Conservation (phyloP, 2,888 invertebrate genomes). For the Hirtodrosophila histrioides region DNA sequence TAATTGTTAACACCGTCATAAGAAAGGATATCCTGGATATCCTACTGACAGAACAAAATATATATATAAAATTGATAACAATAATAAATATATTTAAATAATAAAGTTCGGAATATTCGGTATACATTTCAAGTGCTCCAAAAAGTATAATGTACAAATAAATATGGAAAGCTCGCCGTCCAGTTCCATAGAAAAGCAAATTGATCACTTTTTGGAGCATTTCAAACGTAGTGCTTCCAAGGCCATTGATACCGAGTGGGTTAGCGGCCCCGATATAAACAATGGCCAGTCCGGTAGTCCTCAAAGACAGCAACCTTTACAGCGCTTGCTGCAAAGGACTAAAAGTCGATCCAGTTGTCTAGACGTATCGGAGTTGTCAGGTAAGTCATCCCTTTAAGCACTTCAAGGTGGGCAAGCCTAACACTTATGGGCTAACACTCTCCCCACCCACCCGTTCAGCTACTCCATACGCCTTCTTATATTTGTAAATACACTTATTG, state of each 20-base stretch:
- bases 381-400: constrained; percentile 39
- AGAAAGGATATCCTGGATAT: too few relatives aligned
- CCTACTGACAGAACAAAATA: too few relatives aligned
- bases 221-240: constrained; percentile 92
- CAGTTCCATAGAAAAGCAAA: constrained; percentile 91
- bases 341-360: constrained; percentile 82
- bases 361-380: constrained; percentile 80
- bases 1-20: too few relatives aligned
- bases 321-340: constrained; percentile 65
- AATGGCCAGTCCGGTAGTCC: constrained; percentile 41
- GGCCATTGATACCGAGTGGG: constrained; percentile 87
- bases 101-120: too few relatives aligned
- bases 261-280: constrained; percentile 32
- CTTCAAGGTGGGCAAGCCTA: constrained; percentile 1
- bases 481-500: constrained; percentile 23
- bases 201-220: constrained; percentile 93
- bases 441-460: neutral
- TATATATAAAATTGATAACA: too few relatives aligned
- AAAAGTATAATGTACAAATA: constrained; percentile 29
- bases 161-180: constrained; percentile 85
- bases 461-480: constrained; percentile 1
- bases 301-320: constrained; percentile 46
- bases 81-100: too few relatives aligned
- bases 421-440: neutral
- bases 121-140: constrained; percentile 10